Evolutionary conservation across 1,140 invertebrate species (phyloP), one percentile per base, ranked within the genome.

Genomic region (Formica exsecta): DNA sequence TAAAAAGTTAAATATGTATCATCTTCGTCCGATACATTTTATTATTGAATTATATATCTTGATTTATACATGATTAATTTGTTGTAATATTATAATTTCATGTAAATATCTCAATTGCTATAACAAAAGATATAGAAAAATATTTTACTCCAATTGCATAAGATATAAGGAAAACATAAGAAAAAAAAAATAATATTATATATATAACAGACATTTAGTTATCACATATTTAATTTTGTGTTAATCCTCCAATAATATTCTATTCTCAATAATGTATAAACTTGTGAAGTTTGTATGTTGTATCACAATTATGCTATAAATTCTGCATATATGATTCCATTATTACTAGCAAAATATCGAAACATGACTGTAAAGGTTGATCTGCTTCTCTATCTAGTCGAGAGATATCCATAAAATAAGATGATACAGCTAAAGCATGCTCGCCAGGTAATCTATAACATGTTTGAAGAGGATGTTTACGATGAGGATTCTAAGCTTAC

Each of bases 391-490:
- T 25, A 29, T 80, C 2, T 80, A 57, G 44, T 66, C 44, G n/a
- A 80, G 22, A 80, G 13, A 36, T 79, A 79, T 54, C 11, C 9
- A 65, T 13, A n/a, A 80, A 68, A 32, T 19, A 54, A 57, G 7
- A 70, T 38, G 64, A 70, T 57, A 38, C 13, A 36, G 8, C 76
- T 65, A 51, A 41, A 51, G n/a, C 65, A 48, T 13, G 29, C 76
- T 70, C 76, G 16, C 25, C 44, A 54, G n/a, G 7, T 8, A 57
- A 68, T 48, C 62, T 61, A 25, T 48, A 38, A 44, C 41, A 80
- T 44, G 44, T 57, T 80, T 70, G 13, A 48, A 70, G 16, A 80
- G 41, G 9, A 66, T 68, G 76, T 54, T 68, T 80, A 80, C 62
- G 41, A 51, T n/a, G 8, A 79, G 32, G 13, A 68, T 32, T 68